A percentile compares a stretch with the other conserved stretches of the same genome.
Conservation (phyloP, 2,113 vertebrate species). For the Ammodytes marinus region DNA sequence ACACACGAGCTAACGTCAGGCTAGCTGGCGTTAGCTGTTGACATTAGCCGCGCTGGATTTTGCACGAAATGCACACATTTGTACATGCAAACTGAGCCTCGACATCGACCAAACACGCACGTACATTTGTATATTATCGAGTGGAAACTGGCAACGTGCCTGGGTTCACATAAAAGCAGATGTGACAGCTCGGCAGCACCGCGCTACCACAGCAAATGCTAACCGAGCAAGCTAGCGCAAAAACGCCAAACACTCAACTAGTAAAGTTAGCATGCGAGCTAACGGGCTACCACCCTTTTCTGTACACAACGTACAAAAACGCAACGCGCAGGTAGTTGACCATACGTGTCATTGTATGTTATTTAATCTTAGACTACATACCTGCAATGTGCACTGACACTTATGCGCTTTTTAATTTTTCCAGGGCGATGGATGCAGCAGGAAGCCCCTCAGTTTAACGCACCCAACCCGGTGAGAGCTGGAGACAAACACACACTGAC, state of each 20-base stretch:
- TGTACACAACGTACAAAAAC: neutral
- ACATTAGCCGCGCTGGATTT: constrained; percentile 63
- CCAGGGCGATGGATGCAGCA: constrained; percentile 69
- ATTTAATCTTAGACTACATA: constrained; percentile 39
- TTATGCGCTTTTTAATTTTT: constrained; percentile 24
- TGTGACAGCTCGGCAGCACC: constrained; percentile 8
- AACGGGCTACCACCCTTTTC: constrained; percentile 47
- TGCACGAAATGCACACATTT: constrained; percentile 3
- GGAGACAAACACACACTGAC: constrained; percentile 58
- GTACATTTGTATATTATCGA: rapidly evolving
- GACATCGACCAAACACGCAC: neutral
- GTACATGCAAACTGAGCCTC: neutral
- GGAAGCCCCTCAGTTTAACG: constrained; percentile 66
- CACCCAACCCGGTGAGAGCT: constrained; percentile 65
- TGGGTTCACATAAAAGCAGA: constrained; percentile 1
- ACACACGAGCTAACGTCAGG: constrained; percentile 47
- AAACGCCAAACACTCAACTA: constrained; percentile 41
- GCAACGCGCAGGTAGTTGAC: neutral
- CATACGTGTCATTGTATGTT: neutral
- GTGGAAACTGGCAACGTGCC: constrained; percentile 22
- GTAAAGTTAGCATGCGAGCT: constrained; percentile 69
- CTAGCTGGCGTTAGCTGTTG: constrained; percentile 69
- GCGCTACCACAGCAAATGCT: constrained; percentile 39
- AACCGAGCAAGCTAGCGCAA: constrained; percentile 61
- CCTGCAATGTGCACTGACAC: constrained; percentile 64